Base-by-base conservation (phyloP, 1,140 invertebrate species). In the Probaryconus sp. region DNA sequence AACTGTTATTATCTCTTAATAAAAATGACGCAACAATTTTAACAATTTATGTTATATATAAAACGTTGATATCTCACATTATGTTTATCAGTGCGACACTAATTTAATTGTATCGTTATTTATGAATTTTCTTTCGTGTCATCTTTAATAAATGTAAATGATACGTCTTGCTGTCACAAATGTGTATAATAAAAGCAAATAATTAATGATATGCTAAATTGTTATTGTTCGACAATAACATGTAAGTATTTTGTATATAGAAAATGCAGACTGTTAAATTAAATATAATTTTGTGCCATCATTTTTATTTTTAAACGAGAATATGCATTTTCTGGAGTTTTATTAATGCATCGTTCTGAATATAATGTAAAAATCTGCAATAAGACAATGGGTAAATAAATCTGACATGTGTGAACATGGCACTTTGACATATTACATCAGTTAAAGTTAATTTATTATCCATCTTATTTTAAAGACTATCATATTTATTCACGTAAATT, bases 331-430 rank as follows among this genome's bases (percentile, higher is more conserved):
- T 37, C 11, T 14, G 5, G 10, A 1, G 28, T 13, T 47, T 65
- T 55, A 55, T 65, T 38, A 43, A 65, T 55, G 40, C n/a, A 43
- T 38, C 35, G 50, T 58, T 56, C 26, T 21, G 26, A 50, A 33
- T 56, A 68, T 68, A 68, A 58, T 68, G n/a, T 58, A 68, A 58
- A 53, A 51, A 51, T 51, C 38, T 30, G 11, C 51, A 51, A 64
- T 53, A 43, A 64, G 60, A 64, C 28, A n/a, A n/a, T n/a, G n/a
- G n/a, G n/a, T n/a, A n/a, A 64, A 51, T 51, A 63, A 63, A 63
- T 13, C 28, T 53, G 38, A 64, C 60, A 53, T 45, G 45, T 68
- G 55, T 53, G 60, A 45, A 69, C 55, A 53, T 18, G 21, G 17
- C 43, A 17, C 37, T 10, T 55, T 68, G 64, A 58, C 64, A 68